Conservation (phyloP, 2,888 invertebrate genomes). For the Parthenolecanium corni region DNA sequence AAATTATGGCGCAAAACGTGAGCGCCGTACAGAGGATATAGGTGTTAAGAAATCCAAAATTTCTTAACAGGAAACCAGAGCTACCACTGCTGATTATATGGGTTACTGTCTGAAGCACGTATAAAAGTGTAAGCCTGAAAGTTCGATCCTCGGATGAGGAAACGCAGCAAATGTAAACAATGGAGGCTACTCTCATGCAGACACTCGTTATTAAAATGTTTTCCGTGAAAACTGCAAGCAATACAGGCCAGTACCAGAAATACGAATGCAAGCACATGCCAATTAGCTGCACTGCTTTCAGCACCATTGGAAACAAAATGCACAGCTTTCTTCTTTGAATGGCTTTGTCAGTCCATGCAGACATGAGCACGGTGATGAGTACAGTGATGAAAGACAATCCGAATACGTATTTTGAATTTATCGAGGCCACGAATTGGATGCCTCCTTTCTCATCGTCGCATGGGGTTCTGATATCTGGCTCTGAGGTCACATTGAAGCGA, state of each 20-base stretch:
- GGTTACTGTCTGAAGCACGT: conserved; percentile 22
- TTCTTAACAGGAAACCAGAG: conserved; percentile 23
- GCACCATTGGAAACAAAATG: conserved; percentile 30
- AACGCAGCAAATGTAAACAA: conserved; percentile 33
- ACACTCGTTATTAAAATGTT: conserved; percentile 31
- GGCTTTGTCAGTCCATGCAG: conserved; percentile 3
- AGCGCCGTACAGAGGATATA: conserved; percentile 9
- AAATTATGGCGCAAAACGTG: neutral
- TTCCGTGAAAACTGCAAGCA: conserved; percentile 32
- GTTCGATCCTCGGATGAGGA: conserved; percentile 31
- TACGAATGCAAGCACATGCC: conserved; percentile 32
- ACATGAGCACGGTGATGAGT: neutral
- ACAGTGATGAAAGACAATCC: neutral
- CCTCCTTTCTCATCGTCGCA: conserved; percentile 20
- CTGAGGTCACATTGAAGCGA: neutral
- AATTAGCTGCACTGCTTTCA: conserved; percentile 32
- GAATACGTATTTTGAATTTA: neutral
- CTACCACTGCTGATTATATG: conserved; percentile 25
- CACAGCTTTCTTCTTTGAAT: conserved; percentile 30
- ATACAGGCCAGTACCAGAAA: conserved; percentile 33
- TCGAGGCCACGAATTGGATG: neutral
- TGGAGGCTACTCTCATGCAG: conserved; percentile 32
- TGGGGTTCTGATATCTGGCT: conserved; percentile 8
- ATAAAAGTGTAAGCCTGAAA: conserved; percentile 32
- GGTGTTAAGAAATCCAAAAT: conserved; percentile 26